phyloP scores from a whole-genome alignment of 2,797 vertebrate species.

The Parauchenoglanis punctatus region DNA sequence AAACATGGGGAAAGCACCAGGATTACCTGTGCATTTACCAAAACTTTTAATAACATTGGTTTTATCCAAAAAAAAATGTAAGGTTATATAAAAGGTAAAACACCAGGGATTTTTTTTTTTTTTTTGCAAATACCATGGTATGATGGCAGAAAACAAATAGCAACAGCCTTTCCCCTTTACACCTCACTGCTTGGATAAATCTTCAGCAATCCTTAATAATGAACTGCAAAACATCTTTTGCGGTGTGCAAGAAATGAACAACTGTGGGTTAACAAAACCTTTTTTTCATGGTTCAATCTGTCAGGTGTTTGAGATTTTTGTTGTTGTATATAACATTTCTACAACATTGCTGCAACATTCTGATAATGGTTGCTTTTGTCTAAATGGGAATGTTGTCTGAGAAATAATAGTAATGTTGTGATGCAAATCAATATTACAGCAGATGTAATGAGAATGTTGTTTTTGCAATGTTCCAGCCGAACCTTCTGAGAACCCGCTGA shows the following conservation, averaged over 20 bases:
- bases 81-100: neutral
- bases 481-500: neutral
- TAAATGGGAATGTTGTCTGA: neutral
- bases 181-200: neutral
- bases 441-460: neutral
- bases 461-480: neutral
- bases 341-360: neutral
- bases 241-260: neutral
- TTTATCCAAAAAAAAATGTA: neutral
- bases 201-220: neutral
- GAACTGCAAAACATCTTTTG: neutral
- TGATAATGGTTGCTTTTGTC: neutral
- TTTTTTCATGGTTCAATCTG: neutral
- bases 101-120: neutral
- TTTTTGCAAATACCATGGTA: neutral
- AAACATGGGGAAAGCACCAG: neutral
- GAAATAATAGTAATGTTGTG: neutral
- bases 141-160: neutral
- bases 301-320: neutral
- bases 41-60: neutral
- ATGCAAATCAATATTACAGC: neutral
- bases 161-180: neutral
- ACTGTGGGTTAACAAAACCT: neutral
- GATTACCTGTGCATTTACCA: neutral
- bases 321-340: neutral